phyloP scores from a whole-genome alignment of 1,140 invertebrate species.

The Bombus confusus region DNA sequence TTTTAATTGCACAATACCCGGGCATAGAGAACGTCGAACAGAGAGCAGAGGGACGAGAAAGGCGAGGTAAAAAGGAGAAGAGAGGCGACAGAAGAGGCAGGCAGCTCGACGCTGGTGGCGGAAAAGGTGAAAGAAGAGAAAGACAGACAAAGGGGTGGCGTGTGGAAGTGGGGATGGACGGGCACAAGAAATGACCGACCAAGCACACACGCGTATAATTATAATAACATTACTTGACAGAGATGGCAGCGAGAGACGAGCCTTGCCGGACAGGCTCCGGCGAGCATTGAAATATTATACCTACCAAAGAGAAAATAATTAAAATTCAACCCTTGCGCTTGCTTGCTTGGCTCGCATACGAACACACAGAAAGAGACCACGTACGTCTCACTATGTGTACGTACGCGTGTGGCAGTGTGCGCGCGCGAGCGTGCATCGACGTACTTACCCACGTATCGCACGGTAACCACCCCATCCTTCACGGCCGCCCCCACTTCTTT shows the following conservation, averaged over 20 bases:
- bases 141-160: slow-evolving; percentile 47
- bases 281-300: slow-evolving; percentile 83
- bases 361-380: slow-evolving; percentile 14
- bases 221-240: slow-evolving; percentile 83
- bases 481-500: slow-evolving; percentile 36
- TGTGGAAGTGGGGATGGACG: slow-evolving; percentile 51
- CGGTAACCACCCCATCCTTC: slow-evolving; percentile 54
- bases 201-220: slow-evolving; percentile 79
- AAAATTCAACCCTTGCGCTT: slow-evolving; percentile 82
- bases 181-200: slow-evolving; percentile 72
- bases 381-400: not conserved
- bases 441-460: slow-evolving; percentile 51
- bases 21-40: slow-evolving; percentile 56
- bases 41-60: slow-evolving; percentile 31
- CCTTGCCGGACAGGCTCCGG: slow-evolving; percentile 72
- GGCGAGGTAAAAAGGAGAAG: slow-evolving; percentile 57
- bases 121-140: slow-evolving; percentile 47
- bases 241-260: slow-evolving; percentile 77
- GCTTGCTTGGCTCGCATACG: slow-evolving; percentile 70
- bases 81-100: slow-evolving; percentile 29
- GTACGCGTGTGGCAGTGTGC: not conserved
- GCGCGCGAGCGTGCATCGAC: slow-evolving; percentile 35
- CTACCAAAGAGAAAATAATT: slow-evolving; percentile 83
- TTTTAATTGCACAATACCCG: slow-evolving; percentile 75
- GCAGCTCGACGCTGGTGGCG: slow-evolving; percentile 8